A percentile compares a stretch with the other conserved stretches of the same genome.
These are phyloP conservation scores for Proctacanthus coquilletti DNA, from an alignment of 1,140 invertebrate genomes.

Conservation along the genomic window DNA sequence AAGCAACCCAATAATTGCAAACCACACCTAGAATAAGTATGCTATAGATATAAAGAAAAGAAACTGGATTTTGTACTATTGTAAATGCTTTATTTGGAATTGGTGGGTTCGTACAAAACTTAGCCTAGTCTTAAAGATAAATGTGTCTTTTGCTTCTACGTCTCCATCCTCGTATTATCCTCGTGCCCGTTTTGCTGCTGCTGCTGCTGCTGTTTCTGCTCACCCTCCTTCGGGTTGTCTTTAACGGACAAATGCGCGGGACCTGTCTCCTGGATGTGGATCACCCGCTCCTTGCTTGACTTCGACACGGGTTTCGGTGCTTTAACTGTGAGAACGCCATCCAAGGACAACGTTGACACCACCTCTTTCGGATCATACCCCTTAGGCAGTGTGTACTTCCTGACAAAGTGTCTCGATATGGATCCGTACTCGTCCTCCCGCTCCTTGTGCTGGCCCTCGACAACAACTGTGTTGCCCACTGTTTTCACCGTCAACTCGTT, in stretches of 20 bases:
- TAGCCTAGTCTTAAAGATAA: too few species aligned
- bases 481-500: constrained; percentile 72
- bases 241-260: constrained; percentile 27
- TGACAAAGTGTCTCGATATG: constrained; percentile 53
- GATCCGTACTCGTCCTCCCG: constrained; percentile 57
- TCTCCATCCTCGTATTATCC: too few species aligned
- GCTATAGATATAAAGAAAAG: too few species aligned
- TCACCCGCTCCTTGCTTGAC: constrained; percentile 28
- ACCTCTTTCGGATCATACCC: constrained; percentile 46
- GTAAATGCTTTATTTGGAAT: too few species aligned
- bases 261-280: constrained; percentile 32
- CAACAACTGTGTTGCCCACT: constrained; percentile 47
- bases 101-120: too few species aligned
- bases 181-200: too few species aligned
- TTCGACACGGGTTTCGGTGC: constrained; percentile 36
- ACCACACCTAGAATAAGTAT: too few species aligned
- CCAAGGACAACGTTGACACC: constrained; percentile 50
- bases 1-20: too few species aligned
- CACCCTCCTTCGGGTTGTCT: constrained; percentile 15
- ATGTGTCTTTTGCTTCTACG: too few species aligned
- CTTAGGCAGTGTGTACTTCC: constrained; percentile 51
- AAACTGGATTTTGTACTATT: too few species aligned
- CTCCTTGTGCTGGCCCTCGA: constrained; percentile 63
- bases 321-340: constrained; percentile 52
- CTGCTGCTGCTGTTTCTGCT: too few species aligned